These are phyloP conservation scores for Andinoacara biseriatus DNA, from an alignment of 2,113 vertebrate species.

Conservation along the genomic window DNA sequence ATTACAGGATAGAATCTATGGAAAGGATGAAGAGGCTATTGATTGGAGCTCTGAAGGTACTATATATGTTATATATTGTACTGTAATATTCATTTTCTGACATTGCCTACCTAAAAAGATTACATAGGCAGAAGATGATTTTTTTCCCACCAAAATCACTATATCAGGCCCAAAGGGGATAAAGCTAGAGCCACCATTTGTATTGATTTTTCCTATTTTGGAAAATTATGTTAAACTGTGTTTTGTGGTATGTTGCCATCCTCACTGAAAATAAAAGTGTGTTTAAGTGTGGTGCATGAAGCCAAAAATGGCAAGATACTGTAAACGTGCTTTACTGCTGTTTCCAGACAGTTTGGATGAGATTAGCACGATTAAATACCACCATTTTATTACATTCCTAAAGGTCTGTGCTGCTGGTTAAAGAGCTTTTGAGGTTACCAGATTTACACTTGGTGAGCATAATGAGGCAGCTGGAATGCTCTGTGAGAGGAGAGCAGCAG, in stretches of 20 bases:
- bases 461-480: conserved; percentile 63
- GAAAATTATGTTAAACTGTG: no score
- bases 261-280: not conserved
- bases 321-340: not conserved
- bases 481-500: conserved; percentile 23
- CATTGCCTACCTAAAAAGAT: no score
- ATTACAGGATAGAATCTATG: not conserved
- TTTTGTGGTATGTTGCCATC: not conserved
- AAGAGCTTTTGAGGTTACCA: conserved; percentile 71
- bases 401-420: conserved; percentile 56
- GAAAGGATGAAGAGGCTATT: not conserved
- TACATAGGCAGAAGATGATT: no score
- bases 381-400: conserved; percentile 68
- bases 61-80: no score
- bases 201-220: no score
- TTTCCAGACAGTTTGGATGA: conserved; percentile 55
- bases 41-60: not conserved
- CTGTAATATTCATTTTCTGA: no score
- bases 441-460: conserved; percentile 63
- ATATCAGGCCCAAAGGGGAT: no score
- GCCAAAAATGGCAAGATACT: conserved; percentile 19
- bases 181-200: not conserved
- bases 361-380: conserved; percentile 55
- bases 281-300: not conserved
- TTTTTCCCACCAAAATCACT: no score